These are phyloP conservation scores for Caradrina clavipalpis DNA, from an alignment of 2,888 invertebrate species.

Conservation along the genomic window DNA sequence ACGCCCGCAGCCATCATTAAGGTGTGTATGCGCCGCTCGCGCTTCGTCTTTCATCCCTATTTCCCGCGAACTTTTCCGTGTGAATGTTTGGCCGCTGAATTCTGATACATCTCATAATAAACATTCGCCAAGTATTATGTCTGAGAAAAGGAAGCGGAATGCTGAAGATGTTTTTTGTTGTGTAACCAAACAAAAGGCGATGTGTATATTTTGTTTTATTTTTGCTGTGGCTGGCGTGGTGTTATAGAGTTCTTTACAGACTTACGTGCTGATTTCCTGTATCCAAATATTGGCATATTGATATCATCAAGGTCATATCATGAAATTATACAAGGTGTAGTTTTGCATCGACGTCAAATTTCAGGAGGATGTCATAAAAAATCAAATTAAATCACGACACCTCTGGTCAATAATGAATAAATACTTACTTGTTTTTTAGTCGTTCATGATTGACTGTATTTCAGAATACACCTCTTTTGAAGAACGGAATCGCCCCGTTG, in stretches of 20 bases:
- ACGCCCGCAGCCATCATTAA: conserved; percentile 84
- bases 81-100: conserved; percentile 59
- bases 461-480: too few relatives aligned
- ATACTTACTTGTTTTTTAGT: too few relatives aligned
- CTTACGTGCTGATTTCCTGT: too few relatives aligned
- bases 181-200: neutral
- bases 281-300: neutral
- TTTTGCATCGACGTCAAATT: too few relatives aligned
- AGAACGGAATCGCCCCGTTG: too few relatives aligned
- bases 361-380: too few relatives aligned
- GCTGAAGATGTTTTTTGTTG: conserved; percentile 10
- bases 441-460: too few relatives aligned
- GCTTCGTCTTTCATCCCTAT: conserved; percentile 71
- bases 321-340: too few relatives aligned
- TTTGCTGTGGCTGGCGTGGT: neutral
- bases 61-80: conserved; percentile 66
- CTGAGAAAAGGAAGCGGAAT: neutral
- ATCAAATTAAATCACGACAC: too few relatives aligned
- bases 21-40: conserved; percentile 71
- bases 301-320: neutral
- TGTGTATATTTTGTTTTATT: neutral
- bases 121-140: conserved; percentile 30
- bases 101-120: conserved; percentile 44
- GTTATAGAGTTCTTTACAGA: neutral
- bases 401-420: too few relatives aligned